These are phyloP conservation scores for Oryzias celebensis DNA, from an alignment of 2,113 vertebrate genomes.

Conservation along the genomic window DNA sequence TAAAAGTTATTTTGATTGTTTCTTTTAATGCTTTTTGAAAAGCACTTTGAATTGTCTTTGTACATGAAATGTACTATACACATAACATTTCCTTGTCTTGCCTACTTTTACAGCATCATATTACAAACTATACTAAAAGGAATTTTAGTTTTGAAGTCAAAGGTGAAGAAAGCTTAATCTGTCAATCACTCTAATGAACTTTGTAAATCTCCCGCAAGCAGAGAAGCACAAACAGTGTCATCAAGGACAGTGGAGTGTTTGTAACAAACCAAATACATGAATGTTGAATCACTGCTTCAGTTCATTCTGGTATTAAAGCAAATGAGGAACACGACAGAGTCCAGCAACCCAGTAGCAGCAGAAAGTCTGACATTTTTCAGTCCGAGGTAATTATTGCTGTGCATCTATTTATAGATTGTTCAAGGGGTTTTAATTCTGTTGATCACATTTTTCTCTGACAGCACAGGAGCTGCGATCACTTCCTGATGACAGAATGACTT, in stretches of 20 bases:
- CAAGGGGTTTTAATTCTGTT: conserved; percentile 29
- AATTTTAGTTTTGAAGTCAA: too few species aligned
- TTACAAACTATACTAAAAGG: too few species aligned
- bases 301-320: background rate
- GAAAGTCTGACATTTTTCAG: conserved; percentile 19
- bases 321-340: conserved; percentile 8
- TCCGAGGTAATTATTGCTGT: conserved; percentile 32
- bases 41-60: too few species aligned
- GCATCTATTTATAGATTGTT: conserved; percentile 49
- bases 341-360: background rate
- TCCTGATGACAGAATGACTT: conserved; percentile 39
- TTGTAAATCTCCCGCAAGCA: background rate
- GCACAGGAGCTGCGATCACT: conserved; percentile 22
- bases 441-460: conserved; percentile 42
- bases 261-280: background rate
- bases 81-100: too few species aligned
- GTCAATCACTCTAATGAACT: background rate
- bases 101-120: too few species aligned
- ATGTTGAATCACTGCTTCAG: conserved; percentile 9
- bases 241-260: background rate
- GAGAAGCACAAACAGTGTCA: background rate
- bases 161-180: background rate
- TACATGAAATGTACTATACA: too few species aligned
- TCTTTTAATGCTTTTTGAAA: too few species aligned
- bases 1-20: too few species aligned